phyloP scores from a whole-genome alignment of 2,888 invertebrate species.

The Cataglyphis cursor region DNA sequence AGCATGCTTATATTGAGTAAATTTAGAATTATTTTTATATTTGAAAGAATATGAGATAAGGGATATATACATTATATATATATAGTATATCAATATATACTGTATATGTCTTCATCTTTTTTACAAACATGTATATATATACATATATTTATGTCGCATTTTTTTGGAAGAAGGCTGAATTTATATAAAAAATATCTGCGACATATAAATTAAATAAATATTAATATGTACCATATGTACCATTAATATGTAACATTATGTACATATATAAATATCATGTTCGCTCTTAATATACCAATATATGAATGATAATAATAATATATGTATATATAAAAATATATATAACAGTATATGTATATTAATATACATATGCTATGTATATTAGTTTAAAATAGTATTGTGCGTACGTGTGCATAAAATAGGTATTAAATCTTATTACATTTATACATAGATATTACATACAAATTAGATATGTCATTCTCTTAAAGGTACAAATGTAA shows the following conservation, averaged over 20 bases:
- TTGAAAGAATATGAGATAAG: not conserved
- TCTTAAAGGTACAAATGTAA: conserved; percentile 37
- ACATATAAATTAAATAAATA: not conserved
- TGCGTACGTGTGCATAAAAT: not conserved
- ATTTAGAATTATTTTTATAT: conserved; percentile 28
- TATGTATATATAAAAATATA: not conserved
- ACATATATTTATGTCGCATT: not conserved
- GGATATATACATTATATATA: not conserved
- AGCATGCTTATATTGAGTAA: not conserved
- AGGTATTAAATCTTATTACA: not conserved
- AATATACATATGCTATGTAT: not conserved
- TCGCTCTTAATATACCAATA: not conserved
- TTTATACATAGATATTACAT: not conserved
- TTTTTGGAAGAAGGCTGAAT: not conserved
- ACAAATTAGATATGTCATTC: conserved; percentile 16
- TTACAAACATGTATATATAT: not conserved
- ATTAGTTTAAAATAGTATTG: not conserved
- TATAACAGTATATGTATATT: not conserved
- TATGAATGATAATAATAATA: not conserved
- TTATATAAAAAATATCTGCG: not conserved
- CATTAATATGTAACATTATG: not conserved
- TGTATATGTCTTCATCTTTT: not conserved
- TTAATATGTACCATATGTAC: not conserved
- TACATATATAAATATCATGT: not conserved
- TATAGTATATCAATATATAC: not conserved